Percentiles rank a stretch among this genome's conserved stretches.
phyloP scores from a whole-genome alignment of 2,888 invertebrate genomes.

The Podabrus alpinus region DNA sequence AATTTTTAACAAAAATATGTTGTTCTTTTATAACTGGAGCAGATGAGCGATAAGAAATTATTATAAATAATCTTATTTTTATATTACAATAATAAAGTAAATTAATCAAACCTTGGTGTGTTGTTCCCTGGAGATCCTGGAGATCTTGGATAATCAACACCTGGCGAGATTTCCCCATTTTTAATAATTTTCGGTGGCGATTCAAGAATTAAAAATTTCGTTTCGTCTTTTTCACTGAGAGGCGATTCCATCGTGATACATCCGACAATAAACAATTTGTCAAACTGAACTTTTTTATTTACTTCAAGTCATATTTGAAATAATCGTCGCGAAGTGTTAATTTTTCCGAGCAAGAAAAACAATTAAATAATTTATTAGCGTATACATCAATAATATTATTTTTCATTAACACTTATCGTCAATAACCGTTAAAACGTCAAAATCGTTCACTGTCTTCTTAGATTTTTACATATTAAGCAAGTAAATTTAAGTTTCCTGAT shows the following conservation, averaged over 20 bases:
- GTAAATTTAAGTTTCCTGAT: slow-evolving; percentile 1
- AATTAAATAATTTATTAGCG: neutral
- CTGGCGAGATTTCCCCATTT: slow-evolving; percentile 20
- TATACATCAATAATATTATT: neutral
- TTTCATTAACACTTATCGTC: neutral
- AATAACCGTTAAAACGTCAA: neutral
- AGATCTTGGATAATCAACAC: slow-evolving; percentile 18
- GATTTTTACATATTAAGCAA: neutral
- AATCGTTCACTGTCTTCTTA: neutral
- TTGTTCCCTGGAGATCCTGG: slow-evolving; percentile 3
- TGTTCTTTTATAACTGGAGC: neutral
- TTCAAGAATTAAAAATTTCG: slow-evolving; percentile 17
- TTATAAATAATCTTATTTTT: neutral
- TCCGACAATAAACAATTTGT: neutral
- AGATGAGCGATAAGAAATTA: neutral
- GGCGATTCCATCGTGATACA: slow-evolving; percentile 21
- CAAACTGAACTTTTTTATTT: slow-evolving; percentile 9
- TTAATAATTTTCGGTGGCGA: slow-evolving; percentile 11
- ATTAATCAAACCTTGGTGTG: slow-evolving; percentile 17
- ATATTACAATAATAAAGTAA: neutral
- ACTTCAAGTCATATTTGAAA: neutral
- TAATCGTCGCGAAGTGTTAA: slow-evolving; percentile 9
- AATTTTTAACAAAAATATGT: neutral
- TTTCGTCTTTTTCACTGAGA: slow-evolving; percentile 22
- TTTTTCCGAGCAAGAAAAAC: neutral